These are phyloP conservation scores for Esox niger DNA, from an alignment of 2,113 vertebrate species.

Conservation along the genomic window DNA sequence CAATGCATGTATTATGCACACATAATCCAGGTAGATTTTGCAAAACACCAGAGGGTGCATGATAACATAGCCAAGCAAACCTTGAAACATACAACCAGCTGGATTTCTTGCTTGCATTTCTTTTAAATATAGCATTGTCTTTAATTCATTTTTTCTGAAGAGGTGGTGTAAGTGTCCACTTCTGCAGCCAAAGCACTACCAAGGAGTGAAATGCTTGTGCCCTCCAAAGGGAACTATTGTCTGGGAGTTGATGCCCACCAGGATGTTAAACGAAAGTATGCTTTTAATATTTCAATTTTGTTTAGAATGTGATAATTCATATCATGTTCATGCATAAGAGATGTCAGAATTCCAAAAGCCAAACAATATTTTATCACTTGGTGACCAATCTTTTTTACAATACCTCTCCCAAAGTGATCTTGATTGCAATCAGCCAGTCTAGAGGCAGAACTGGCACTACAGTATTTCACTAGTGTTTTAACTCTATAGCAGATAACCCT, in stretches of 20 bases:
- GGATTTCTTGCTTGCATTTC: not conserved
- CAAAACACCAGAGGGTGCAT: no score
- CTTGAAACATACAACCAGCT: not conserved
- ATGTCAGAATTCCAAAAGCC: no score
- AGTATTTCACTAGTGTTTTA: no score
- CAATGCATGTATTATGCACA: no score
- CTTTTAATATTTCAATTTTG: conserved; percentile 2
- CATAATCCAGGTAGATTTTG: no score
- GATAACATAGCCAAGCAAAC: no score
- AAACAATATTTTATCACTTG: no score
- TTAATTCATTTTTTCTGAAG: conserved; percentile 14
- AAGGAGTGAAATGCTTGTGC: not conserved
- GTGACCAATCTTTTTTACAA: no score
- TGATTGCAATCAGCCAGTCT: no score
- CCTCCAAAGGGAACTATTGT: not conserved
- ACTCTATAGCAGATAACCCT: no score
- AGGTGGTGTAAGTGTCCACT: not conserved
- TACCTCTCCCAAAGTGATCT: no score
- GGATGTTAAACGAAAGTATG: not conserved
- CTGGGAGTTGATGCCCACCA: not conserved
- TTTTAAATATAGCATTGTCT: conserved; percentile 13
- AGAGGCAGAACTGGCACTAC: no score
- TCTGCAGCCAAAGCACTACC: not conserved
- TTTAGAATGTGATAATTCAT: not conserved
- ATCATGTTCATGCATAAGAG: conserved; percentile 8